Percentiles rank a stretch among this genome's conserved stretches.
phyloP scores from a whole-genome alignment of 2,113 vertebrate genomes.

The Ahaetulla prasina region DNA sequence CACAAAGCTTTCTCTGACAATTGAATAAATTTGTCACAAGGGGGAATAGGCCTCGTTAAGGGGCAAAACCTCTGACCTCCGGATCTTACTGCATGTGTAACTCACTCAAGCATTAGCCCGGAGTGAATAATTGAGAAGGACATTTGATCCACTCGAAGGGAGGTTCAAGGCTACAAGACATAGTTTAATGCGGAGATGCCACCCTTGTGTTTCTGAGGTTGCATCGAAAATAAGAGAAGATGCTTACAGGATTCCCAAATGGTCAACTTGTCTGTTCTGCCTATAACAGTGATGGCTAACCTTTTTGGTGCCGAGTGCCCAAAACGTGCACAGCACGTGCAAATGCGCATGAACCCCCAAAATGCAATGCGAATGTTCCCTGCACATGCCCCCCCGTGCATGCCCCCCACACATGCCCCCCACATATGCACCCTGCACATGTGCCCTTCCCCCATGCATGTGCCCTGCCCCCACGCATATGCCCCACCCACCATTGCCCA shows the following conservation, averaged over 20 bases:
- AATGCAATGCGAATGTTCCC: no score
- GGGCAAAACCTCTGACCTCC: constrained; percentile 65
- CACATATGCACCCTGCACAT: no score
- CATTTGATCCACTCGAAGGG: constrained; percentile 36
- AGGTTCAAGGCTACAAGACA: constrained; percentile 43
- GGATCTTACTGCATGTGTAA: constrained; percentile 62
- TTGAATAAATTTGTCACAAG: constrained; percentile 60
- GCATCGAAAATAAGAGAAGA: neutral
- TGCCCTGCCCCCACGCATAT: no score
- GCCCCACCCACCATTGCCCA: no score
- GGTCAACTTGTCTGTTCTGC: neutral
- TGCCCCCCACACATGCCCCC: no score
- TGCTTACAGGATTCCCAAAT: neutral
- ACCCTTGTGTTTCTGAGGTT: neutral
- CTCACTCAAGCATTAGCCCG: constrained; percentile 62
- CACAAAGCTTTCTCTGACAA: constrained; percentile 61
- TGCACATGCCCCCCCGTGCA: no score
- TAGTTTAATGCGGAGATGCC: neutral
- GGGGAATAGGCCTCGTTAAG: constrained; percentile 55
- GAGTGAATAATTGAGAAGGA: constrained; percentile 56
- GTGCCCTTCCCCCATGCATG: no score
- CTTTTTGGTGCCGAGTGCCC: no score
- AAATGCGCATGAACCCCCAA: no score
- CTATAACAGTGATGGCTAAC: neutral
- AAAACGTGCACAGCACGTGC: no score